These are phyloP conservation scores for Tigriopus californicus DNA, from an alignment of 2,888 invertebrate species.

Conservation along the genomic window DNA sequence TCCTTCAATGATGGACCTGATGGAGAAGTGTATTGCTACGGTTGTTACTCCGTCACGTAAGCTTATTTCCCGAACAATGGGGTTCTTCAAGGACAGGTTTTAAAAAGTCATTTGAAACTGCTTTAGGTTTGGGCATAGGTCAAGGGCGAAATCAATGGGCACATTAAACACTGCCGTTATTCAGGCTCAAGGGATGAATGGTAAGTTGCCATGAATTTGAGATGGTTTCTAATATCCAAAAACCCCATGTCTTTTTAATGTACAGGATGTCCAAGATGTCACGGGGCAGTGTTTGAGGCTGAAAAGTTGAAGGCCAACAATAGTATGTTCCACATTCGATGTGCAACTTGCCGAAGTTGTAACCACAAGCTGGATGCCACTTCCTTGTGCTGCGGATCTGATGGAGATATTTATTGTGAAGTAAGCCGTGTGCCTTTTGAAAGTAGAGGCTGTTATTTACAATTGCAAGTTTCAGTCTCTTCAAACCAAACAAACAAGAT, in stretches of 20 bases:
- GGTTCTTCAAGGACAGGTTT: no score
- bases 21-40: constrained; percentile 90
- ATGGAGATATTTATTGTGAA: neutral
- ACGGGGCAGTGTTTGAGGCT: constrained; percentile 1
- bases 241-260: no score
- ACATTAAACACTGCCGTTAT: neutral
- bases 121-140: neutral
- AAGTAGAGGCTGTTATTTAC: no score
- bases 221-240: no score
- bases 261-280: constrained; percentile 1
- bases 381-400: neutral
- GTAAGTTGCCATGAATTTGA: no score
- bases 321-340: neutral
- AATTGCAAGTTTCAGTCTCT: no score
- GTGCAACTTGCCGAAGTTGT: neutral
- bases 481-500: no score
- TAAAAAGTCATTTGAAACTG: neutral
- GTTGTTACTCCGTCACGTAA: constrained; percentile 1
- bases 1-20: constrained; percentile 37
- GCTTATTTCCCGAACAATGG: neutral
- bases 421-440: no score
- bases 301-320: constrained; percentile 1
- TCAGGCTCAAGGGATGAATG: neutral
- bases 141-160: neutral
- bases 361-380: neutral